These are phyloP conservation scores for Pelobates fuscus DNA, from an alignment of 2,113 vertebrate species.

Conservation along the genomic window DNA sequence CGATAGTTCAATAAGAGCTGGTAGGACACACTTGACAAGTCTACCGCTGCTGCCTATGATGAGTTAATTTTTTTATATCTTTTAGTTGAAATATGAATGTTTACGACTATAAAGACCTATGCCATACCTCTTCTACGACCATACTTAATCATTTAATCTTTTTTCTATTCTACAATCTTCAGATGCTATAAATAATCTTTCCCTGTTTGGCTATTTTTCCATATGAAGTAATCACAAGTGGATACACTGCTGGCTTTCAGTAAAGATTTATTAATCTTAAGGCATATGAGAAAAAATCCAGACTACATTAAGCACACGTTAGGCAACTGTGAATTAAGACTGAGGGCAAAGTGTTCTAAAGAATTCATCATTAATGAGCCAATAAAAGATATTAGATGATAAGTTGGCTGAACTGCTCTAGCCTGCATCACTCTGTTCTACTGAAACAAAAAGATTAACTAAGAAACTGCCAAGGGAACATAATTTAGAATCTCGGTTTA, in stretches of 20 bases:
- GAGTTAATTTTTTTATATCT: neutral
- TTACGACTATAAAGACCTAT: slow-evolving; percentile 36
- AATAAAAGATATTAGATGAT: slow-evolving; percentile 64
- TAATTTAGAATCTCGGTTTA: slow-evolving; percentile 39
- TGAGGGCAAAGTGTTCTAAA: slow-evolving; percentile 58
- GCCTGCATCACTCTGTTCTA: slow-evolving; percentile 56
- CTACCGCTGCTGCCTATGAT: neutral
- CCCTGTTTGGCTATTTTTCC: slow-evolving; percentile 31
- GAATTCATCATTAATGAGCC: slow-evolving; percentile 66
- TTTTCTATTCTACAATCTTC: slow-evolving; percentile 33
- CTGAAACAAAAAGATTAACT: slow-evolving; percentile 53
- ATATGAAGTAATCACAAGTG: slow-evolving; percentile 41
- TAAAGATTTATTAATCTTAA: slow-evolving; percentile 31
- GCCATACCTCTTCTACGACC: slow-evolving; percentile 6
- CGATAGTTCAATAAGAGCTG: neutral
- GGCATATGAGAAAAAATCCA: slow-evolving; percentile 34
- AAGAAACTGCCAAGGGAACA: slow-evolving; percentile 53
- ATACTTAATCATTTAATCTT: slow-evolving; percentile 43
- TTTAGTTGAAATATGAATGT: slow-evolving; percentile 34
- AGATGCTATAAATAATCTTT: slow-evolving; percentile 24
- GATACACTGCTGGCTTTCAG: neutral
- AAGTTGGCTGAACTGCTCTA: slow-evolving; percentile 62
- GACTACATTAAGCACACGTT: slow-evolving; percentile 55
- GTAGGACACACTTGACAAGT: too few species aligned
- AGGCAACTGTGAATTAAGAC: slow-evolving; percentile 60